Base-by-base conservation (phyloP, 2,888 invertebrate genomes). In the Brachylomia viminalis region DNA sequence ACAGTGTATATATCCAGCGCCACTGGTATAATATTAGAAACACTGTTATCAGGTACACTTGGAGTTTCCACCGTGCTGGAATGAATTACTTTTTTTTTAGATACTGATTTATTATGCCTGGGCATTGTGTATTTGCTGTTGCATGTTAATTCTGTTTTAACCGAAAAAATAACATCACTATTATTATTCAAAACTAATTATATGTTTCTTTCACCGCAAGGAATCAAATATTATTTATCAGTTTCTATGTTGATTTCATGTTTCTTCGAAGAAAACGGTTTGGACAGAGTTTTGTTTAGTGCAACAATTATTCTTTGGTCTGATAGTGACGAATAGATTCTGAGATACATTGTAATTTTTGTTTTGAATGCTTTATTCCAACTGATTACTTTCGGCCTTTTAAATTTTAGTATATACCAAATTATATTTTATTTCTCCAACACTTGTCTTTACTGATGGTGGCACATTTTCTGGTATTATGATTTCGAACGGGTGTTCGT, bases 381-480 rank as follows among this genome's bases (percentile, higher is more conserved):
- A 30, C 49, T 69, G 17, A 65, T 59, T 2, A 61, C 11, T 33
- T 33, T 62, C 20, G 72, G 49, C 15, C 49, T 75, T 33, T 83
- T 72, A n/a, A 82, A 75, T 67, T 70, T 72, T 8, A 82, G 30
- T 11, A 69, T 45, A 5, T 33, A 33, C 33, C 42, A 83, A 33
- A 23, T 69, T 17, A 30, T 83, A 82, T 30, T 72, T 70, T 33
- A 82, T 71, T 67, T 62, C 56, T 64, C 71, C 75, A 42, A 27
- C 11, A 15, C 23, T 33, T 42, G 73, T 73, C 13, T 72, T 82
- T 11, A 77, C 52, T 33, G 83, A 62, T 47, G 83, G 68, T 15
- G 82, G 79, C 7, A 72, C 15, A n/a, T 79, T 70, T 33, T 61
- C 58, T 42, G 82, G 78, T 45, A 83, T 38, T 17, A n/a, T 6